Evolutionary conservation across 64 coral and sea anemone species (phyloP), one percentile per base, ranked within the genome.

Genomic region (Montipora efflorescens): DNA sequence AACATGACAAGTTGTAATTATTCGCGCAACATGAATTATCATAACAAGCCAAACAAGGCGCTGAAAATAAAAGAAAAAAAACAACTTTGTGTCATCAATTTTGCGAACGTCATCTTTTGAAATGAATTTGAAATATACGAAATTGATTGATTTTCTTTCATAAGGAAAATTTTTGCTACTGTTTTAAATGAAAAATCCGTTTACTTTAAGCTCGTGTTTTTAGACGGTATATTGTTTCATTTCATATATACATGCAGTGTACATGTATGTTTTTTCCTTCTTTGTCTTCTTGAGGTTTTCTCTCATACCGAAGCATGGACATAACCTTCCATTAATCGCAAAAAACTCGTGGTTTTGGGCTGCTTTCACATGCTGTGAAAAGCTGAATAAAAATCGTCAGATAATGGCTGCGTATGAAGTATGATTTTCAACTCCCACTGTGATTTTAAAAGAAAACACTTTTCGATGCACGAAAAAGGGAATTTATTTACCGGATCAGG

Each of bases 1-100:
- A 71, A 50, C 12, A n/a, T 86, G 82, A 70, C 16, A 70, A 23
- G 67, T 64, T 71, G 70, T 22, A 86, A 86, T 86, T 72, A 86
- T 86, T 86, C 82, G 70, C 10, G 15, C 7, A 45, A 47, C 82
- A 71, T 48, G 49, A 50, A 71, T 86, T 86, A 86, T 86, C 82
- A 86, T 72, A 71, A 36, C 36, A 36, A 71, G 62, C 76, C 76
- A 78, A 15, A 46, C 74, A 14, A 76, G 59, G 5, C 18, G 10
- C 67, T 8, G n/a, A 68, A n/a, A 18, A 22, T 6, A 68, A 14
- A 14, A 64, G 13, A 82, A 50, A 2, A 16, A 72, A 19, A 46
- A 18, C 47, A 68, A 36, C 36, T 72, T 50, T 72, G 47, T 86
- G 22, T 47, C 20, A 50, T 12, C 4, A 18, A 6, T 71, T 50